phyloP scores from a whole-genome alignment of 2,888 invertebrate species.

The Drosophila quinaria region DNA sequence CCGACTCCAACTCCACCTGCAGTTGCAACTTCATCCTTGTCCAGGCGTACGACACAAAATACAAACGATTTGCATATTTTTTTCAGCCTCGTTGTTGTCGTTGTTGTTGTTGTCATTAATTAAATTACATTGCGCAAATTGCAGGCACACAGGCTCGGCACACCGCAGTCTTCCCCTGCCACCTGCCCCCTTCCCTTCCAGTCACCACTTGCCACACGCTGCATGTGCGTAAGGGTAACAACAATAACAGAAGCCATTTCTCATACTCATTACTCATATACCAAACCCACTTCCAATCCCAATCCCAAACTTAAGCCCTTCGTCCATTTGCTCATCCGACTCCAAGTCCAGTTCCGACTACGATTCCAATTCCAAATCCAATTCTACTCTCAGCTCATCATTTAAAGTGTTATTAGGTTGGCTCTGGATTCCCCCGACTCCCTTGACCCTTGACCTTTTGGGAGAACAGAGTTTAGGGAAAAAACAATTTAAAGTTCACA shows the following conservation, averaged over 20 bases:
- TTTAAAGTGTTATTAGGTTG: slow-evolving; percentile 29
- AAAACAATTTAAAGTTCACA: not conserved
- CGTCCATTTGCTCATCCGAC: not conserved
- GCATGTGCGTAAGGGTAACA: slow-evolving; percentile 48
- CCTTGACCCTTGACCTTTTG: not conserved
- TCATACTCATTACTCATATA: slow-evolving; percentile 22
- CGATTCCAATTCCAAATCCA: slow-evolving; percentile 12
- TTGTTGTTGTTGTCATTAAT: slow-evolving; percentile 82
- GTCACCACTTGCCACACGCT: not conserved
- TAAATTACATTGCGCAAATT: slow-evolving; percentile 84
- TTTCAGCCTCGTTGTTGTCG: slow-evolving; percentile 8
- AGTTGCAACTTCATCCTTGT: slow-evolving; percentile 25
- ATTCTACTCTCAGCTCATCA: slow-evolving; percentile 27
- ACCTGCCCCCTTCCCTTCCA: no score
- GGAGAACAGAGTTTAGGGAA: not conserved
- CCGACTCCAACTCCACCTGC: slow-evolving; percentile 3
- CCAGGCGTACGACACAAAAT: slow-evolving; percentile 44
- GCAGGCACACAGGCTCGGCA: slow-evolving; percentile 53
- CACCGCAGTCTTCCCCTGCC: slow-evolving; percentile 16
- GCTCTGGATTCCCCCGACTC: not conserved
- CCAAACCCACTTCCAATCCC: not conserved
- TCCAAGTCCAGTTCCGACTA: not conserved
- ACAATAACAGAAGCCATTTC: slow-evolving; percentile 27
- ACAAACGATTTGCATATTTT: slow-evolving; percentile 78
- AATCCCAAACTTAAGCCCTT: not conserved